Percentiles rank a stretch among this genome's conserved stretches.
These are phyloP conservation scores for Noctuana brunneofusca DNA, from an alignment of 2,888 invertebrate species.

Conservation along the genomic window DNA sequence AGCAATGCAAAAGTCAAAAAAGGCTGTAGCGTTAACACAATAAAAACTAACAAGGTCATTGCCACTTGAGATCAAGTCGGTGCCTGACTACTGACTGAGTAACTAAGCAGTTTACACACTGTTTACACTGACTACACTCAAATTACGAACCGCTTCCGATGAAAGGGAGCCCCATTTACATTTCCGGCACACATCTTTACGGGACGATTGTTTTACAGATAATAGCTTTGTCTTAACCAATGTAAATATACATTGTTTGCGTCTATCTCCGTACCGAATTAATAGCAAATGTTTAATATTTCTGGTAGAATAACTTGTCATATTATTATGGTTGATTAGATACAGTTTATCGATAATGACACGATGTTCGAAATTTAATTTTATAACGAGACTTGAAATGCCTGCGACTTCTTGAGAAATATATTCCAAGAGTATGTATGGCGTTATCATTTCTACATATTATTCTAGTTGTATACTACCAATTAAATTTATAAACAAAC, in stretches of 20 bases:
- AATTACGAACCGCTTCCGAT: slow-evolving; percentile 11
- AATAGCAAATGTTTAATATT: slow-evolving; percentile 21
- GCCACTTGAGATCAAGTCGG: not conserved
- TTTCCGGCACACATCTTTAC: slow-evolving; percentile 26
- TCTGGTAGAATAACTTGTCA: not conserved
- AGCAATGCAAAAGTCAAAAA: too few relatives aligned
- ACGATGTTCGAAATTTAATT: not conserved
- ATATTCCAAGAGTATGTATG: too few relatives aligned
- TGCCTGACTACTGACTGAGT: not conserved
- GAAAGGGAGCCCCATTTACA: slow-evolving; percentile 12
- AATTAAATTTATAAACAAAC: too few relatives aligned
- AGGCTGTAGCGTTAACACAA: too few relatives aligned
- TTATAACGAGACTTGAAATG: too few relatives aligned
- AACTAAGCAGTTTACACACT: slow-evolving; percentile 6
- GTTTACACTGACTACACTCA: slow-evolving; percentile 17
- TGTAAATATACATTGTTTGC: slow-evolving; percentile 10
- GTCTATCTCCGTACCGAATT: slow-evolving; percentile 7
- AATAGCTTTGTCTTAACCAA: slow-evolving; percentile 16
- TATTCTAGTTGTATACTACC: too few relatives aligned
- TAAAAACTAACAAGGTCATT: slow-evolving; percentile 3
- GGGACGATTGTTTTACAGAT: slow-evolving; percentile 16
- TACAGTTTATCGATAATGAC: not conserved
- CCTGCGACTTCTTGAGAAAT: too few relatives aligned
- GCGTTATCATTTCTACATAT: too few relatives aligned
- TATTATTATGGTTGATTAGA: slow-evolving; percentile 1